phyloP scores from a whole-genome alignment of 2,797 vertebrate genomes.

The Dicrostonyx torquatus region DNA sequence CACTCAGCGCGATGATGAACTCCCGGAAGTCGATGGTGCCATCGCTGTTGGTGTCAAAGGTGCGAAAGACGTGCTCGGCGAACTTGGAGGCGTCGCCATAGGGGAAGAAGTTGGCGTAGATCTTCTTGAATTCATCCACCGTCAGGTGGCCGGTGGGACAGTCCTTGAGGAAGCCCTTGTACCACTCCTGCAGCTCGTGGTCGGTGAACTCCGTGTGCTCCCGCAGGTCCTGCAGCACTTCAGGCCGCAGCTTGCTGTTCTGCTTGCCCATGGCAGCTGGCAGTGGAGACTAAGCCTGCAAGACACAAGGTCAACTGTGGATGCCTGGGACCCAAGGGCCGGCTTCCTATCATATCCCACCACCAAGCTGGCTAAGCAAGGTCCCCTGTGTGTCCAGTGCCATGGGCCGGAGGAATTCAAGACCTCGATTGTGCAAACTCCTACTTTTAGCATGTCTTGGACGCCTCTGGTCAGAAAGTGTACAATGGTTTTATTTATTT shows the following conservation, averaged over 20 bases:
- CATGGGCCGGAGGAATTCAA: not conserved
- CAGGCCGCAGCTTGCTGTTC: constrained; percentile 93
- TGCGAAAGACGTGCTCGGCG: constrained; percentile 92
- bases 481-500: no score
- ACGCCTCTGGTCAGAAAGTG: accelerated
- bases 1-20: constrained; percentile 93
- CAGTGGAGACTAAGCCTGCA: constrained; percentile 66
- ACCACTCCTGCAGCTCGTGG: constrained; percentile 93
- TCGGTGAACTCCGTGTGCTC: constrained; percentile 94
- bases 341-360: not conserved
- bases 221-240: constrained; percentile 91
- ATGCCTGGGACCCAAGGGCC: accelerated
- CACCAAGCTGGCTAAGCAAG: accelerated
- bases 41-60: constrained; percentile 91
- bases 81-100: constrained; percentile 92
- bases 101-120: constrained; percentile 93
- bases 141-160: constrained; percentile 92
- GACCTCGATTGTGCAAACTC: not conserved
- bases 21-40: constrained; percentile 93
- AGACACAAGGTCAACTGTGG: not conserved
- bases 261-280: constrained; percentile 90
- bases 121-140: constrained; percentile 94
- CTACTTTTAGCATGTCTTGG: accelerated
- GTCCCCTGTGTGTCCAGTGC: accelerated
- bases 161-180: constrained; percentile 94